Base-by-base conservation (phyloP, 2,797 vertebrate species). In the Echiichthys vipera region DNA sequence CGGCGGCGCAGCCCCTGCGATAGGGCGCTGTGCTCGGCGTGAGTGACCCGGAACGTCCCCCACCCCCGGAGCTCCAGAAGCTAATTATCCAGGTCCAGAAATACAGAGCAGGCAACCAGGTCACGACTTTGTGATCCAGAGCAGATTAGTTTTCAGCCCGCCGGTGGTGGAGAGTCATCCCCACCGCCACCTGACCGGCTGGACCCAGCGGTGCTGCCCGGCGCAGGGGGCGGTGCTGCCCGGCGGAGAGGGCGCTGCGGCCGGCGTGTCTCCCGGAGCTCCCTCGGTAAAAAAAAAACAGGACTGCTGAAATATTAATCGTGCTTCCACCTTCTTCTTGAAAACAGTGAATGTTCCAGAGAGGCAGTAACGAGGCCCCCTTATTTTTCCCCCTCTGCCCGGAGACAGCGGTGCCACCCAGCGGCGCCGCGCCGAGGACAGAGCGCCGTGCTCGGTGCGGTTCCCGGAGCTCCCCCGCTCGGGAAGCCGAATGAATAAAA, bases 381-480 rank as follows among this genome's bases (percentile, higher is more conserved):
- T 55, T 12, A 13, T 43, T 13, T 36, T 36, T 36, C 30, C 32
- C 40, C 37, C 45, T 65, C 67, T 71, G 59, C 69, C 71, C 85
- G 83, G 81, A 70, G 77, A 83, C 83, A 74, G 83, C 74, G 87
- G 81, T 80, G 78, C 81, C 84, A 81, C 70, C 78, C 84, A 34
- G 86, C 78, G 77, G 75, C 59, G 70, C 74, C 2, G 63, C 66
- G 0, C 53, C 46, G 74, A 50, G 59, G 13, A 50, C 14, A 29
- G 49, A 12, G 59, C 65, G 58, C 72, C 20, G 42, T 3, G 61
- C 56, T 37, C 78, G 34, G 29, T 0, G 27, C 7, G 62, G 7
- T 27, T 39, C 63, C 65, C 73, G 49, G 59, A 56, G 71, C 59
- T 58, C 18, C 54, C 20, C 37, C 61, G 11, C 12, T 36, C 5